Conservation (phyloP, 2,113 vertebrate genomes). For the Centropristis striata region DNA sequence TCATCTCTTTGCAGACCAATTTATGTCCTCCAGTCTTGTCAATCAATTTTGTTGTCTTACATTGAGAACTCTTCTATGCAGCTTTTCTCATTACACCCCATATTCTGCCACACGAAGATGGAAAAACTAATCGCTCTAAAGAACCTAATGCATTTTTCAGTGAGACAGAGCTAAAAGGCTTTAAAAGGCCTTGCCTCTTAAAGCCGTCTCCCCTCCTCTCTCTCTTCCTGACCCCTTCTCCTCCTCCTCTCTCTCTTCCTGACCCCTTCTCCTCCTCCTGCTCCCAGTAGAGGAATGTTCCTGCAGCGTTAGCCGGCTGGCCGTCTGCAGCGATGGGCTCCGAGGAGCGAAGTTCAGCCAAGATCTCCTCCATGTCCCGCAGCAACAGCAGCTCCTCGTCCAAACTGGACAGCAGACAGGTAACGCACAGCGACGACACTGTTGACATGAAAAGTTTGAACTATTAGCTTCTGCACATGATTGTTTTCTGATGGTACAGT, state of each 20-base stretch:
- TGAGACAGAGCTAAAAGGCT: slow-evolving; percentile 57
- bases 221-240: slow-evolving; percentile 3
- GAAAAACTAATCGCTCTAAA: slow-evolving; percentile 57
- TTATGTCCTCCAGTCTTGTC: slow-evolving; percentile 36
- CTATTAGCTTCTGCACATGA: background rate
- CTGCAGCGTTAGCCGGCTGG: slow-evolving; percentile 37
- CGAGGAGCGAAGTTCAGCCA: slow-evolving; percentile 89
- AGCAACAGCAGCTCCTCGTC: slow-evolving; percentile 98
- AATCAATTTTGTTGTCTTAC: slow-evolving; percentile 23
- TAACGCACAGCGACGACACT: slow-evolving; percentile 71
- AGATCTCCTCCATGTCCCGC: slow-evolving; percentile 92
- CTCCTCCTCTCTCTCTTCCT: slow-evolving; percentile 21
- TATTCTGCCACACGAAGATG: slow-evolving; percentile 27
- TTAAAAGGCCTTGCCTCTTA: slow-evolving; percentile 51
- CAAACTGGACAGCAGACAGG: slow-evolving; percentile 96
- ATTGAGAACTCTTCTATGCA: slow-evolving; percentile 17
- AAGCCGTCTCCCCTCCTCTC: slow-evolving; percentile 41
- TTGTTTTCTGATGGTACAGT: background rate
- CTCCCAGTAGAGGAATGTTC: slow-evolving; percentile 60
- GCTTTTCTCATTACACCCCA: slow-evolving; percentile 21
- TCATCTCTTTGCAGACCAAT: slow-evolving; percentile 24
- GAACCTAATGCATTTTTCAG: slow-evolving; percentile 68
- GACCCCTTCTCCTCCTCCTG: slow-evolving; percentile 15
- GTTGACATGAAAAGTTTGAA: background rate
- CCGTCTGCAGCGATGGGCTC: slow-evolving; percentile 84